A percentile compares a stretch with the other conserved stretches of the same genome.
Conservation (phyloP, 2,888 invertebrate genomes). For the Lampropteryx suffumata region DNA sequence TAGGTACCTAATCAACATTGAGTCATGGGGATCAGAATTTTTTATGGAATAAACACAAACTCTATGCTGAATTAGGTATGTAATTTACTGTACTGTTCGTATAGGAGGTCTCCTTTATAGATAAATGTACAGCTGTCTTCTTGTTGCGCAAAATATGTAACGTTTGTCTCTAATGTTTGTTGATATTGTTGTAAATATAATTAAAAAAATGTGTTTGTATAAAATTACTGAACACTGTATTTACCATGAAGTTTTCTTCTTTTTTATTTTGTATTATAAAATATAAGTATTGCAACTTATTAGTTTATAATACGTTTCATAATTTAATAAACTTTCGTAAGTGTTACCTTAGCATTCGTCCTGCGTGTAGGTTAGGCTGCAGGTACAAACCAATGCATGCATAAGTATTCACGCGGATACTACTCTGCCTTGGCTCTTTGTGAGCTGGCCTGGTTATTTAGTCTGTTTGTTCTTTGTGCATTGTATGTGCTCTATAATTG, state of each 20-base stretch:
- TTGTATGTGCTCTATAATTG: slow-evolving; percentile 15
- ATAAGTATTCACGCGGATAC: slow-evolving; percentile 7
- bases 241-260: slow-evolving; percentile 21
- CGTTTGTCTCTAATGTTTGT: slow-evolving; percentile 46
- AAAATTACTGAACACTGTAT: slow-evolving; percentile 26
- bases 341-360: no score
- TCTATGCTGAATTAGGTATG: no score
- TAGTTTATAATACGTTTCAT: no score
- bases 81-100: slow-evolving; percentile 21
- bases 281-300: no score
- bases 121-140: slow-evolving; percentile 53
- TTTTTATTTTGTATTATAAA: no score
- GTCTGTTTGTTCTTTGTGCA: slow-evolving; percentile 24
- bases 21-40: slow-evolving; percentile 54
- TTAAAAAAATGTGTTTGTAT: slow-evolving; percentile 39
- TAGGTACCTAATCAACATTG: slow-evolving; percentile 34
- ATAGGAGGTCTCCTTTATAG: slow-evolving; percentile 37
- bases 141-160: slow-evolving; percentile 44
- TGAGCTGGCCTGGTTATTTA: slow-evolving; percentile 14
- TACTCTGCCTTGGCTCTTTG: slow-evolving; percentile 13
- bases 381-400: background rate
- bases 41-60: slow-evolving; percentile 26
- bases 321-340: no score
- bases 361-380: slow-evolving; percentile 3
- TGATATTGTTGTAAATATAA: slow-evolving; percentile 74